A percentile compares a stretch with the other conserved stretches of the same genome.
Conservation (phyloP, 1,140 invertebrate species). For the Bathynomus jamesi region DNA sequence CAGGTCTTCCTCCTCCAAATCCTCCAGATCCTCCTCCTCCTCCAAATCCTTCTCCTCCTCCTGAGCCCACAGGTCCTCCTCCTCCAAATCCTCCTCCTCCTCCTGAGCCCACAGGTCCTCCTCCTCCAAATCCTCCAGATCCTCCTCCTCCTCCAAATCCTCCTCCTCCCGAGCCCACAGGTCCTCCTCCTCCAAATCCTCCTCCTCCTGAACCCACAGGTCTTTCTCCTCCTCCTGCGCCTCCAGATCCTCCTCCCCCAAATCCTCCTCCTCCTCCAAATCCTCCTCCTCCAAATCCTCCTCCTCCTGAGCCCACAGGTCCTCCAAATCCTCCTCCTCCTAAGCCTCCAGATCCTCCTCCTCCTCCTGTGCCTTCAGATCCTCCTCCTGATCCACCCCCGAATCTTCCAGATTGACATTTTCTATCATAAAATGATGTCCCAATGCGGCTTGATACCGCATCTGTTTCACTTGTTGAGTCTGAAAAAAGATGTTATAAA, state of each 20-base stretch:
- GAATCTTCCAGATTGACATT: background rate
- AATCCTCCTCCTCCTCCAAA: background rate
- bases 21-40: too few species aligned
- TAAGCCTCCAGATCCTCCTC: conserved; percentile 2
- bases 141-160: too few species aligned
- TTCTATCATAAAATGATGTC: background rate
- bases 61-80: too few species aligned
- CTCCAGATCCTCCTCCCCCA: conserved; percentile 6
- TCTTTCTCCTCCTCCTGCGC: background rate
- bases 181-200: background rate
- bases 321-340: background rate
- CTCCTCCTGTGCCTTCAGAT: background rate
- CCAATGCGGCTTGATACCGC: background rate
- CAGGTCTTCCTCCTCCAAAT: background rate
- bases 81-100: too few species aligned
- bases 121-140: too few species aligned
- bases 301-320: background rate
- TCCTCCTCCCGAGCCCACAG: too few species aligned
- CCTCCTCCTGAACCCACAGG: background rate
- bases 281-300: conserved; percentile 7
- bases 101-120: too few species aligned
- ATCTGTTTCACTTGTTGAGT: background rate
- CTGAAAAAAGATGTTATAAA: background rate
- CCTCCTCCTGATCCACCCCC: background rate
- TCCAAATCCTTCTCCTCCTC: too few species aligned